Evolutionary conservation across 2,888 invertebrate genomes (phyloP).

Genomic region (Eilema caniola): DNA sequence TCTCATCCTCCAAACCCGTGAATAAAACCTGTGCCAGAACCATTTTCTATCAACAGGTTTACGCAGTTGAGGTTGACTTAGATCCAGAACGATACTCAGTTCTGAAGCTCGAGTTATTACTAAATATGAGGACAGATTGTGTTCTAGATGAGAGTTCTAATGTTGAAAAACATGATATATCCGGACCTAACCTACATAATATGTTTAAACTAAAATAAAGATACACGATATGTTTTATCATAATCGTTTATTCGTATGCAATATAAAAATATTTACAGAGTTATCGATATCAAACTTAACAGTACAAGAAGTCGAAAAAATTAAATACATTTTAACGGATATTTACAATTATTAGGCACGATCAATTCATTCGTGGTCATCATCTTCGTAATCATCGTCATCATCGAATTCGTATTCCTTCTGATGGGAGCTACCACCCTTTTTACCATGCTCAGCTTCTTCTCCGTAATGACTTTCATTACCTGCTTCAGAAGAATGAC

Average conservation of each 20-base stretch:
- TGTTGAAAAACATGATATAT: too few species aligned
- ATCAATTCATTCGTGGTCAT: conserved; percentile 56
- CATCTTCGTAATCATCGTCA: conserved; percentile 61
- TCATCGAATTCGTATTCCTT: conserved; percentile 81
- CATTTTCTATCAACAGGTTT: too few species aligned
- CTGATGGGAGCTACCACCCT: conserved; percentile 79
- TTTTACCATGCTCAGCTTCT: conserved; percentile 85
- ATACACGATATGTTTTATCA: conserved; percentile 16
- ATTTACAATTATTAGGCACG: conserved; percentile 59
- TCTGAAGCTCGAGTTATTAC: too few species aligned
- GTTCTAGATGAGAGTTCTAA: too few species aligned
- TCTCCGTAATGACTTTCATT: conserved; percentile 85
- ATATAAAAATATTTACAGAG: conserved; percentile 73
- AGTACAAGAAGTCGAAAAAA: conserved; percentile 72
- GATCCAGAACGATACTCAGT: too few species aligned
- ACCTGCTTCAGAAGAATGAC: conserved; percentile 87
- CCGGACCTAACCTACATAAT: too few species aligned
- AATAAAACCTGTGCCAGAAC: too few species aligned
- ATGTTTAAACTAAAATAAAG: neutral
- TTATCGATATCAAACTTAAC: conserved; percentile 78
- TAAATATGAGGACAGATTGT: too few species aligned
- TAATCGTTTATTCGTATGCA: conserved; percentile 62
- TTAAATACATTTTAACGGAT: conserved; percentile 61
- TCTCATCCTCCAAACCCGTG: too few species aligned
- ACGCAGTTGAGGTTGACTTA: too few species aligned